Conservation (phyloP, 2,113 vertebrate genomes). For the Mustela nigripes region DNA sequence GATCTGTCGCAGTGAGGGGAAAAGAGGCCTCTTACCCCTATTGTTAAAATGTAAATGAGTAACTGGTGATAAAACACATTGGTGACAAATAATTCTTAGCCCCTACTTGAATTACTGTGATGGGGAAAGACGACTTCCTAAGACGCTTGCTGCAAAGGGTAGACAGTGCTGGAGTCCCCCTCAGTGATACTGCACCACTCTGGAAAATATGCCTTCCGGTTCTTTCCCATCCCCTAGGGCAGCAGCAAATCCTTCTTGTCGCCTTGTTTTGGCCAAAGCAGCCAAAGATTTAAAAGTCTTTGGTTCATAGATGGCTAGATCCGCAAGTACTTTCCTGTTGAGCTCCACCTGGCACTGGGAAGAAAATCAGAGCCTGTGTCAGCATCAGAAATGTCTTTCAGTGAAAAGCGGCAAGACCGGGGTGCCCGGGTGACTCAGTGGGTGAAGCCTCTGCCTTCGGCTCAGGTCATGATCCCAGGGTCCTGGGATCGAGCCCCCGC, state of each 20-base stretch:
- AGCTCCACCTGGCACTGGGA: slow-evolving; percentile 94
- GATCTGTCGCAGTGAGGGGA: not conserved
- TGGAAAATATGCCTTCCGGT: slow-evolving; percentile 94
- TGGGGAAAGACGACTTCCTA: fast-evolving
- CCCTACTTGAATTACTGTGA: fast-evolving
- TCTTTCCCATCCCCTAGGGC: slow-evolving; percentile 94
- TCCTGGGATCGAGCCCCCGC: too few relatives aligned
- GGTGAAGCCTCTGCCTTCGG: too few relatives aligned
- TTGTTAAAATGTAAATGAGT: not conserved
- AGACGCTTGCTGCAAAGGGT: too few relatives aligned
- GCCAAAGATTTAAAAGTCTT: slow-evolving; percentile 94
- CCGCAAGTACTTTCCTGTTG: slow-evolving; percentile 94
- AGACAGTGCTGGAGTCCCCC: fast-evolving
- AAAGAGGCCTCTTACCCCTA: not conserved
- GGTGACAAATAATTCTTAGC: not conserved
- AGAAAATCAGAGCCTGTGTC: not conserved
- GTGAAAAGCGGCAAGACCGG: not conserved
- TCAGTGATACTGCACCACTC: slow-evolving; percentile 90
- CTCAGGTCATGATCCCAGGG: too few relatives aligned
- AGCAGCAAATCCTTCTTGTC: slow-evolving; percentile 93
- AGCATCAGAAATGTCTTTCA: not conserved
- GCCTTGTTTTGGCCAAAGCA: slow-evolving; percentile 91
- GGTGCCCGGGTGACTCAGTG: too few relatives aligned
- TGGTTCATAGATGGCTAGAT: slow-evolving; percentile 96
- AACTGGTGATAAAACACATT: not conserved